Evolutionary conservation across 2,888 invertebrate genomes (phyloP).

Genomic region (Oligia latruncula): DNA sequence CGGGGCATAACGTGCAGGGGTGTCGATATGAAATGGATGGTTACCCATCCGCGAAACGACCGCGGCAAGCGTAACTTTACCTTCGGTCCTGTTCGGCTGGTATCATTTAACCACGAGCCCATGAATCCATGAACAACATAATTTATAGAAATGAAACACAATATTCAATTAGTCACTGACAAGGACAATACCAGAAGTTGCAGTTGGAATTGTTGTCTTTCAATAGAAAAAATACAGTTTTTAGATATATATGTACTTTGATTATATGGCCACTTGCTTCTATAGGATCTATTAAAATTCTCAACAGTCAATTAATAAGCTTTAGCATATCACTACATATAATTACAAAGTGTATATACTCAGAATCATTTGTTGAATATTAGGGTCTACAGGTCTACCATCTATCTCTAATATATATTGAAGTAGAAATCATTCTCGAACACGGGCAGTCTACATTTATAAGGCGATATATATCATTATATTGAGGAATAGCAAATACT

Average conservation of each 20-base stretch:
- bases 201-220: not conserved
- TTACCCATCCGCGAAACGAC: too few species aligned
- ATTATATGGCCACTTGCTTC: slow-evolving; percentile 40
- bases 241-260: not conserved
- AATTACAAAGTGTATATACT: slow-evolving; percentile 28
- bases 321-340: slow-evolving; percentile 38
- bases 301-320: slow-evolving; percentile 47
- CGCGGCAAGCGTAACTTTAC: too few species aligned
- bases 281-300: not conserved
- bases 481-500: slow-evolving; percentile 39
- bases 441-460: slow-evolving; percentile 57
- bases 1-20: not conserved
- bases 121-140: not conserved
- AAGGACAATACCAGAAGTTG: not conserved
- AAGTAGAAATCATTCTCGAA: slow-evolving; percentile 44
- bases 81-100: not conserved
- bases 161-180: not conserved
- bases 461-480: slow-evolving; percentile 62
- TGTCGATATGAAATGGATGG: too few species aligned
- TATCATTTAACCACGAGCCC: not conserved
- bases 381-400: slow-evolving; percentile 51
- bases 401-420: slow-evolving; percentile 52
- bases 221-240: not conserved
- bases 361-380: slow-evolving; percentile 54
- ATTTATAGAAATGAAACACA: not conserved